These are phyloP conservation scores for Ecdyonurus torrentis DNA, from an alignment of 2,888 invertebrate species.

Conservation along the genomic window DNA sequence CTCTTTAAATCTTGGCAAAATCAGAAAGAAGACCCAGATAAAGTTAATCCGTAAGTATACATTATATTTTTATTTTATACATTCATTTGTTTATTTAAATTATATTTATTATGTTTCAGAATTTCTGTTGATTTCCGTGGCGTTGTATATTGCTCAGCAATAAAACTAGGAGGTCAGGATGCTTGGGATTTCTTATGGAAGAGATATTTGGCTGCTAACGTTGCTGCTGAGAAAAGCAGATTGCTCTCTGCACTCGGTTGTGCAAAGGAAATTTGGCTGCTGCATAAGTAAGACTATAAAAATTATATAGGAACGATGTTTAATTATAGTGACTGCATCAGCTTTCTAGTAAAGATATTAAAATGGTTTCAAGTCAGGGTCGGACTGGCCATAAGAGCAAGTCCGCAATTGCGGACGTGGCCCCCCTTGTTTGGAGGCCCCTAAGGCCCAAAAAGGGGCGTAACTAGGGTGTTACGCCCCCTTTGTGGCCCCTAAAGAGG, in stretches of 20 bases:
- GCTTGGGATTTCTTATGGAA: slow-evolving; percentile 86
- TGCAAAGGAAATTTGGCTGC: slow-evolving; percentile 62
- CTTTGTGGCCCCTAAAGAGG: no score
- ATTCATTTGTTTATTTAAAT: background rate
- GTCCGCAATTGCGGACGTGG: no score
- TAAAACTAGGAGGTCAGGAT: slow-evolving; percentile 59
- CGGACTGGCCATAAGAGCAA: no score
- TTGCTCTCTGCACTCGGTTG: slow-evolving; percentile 67
- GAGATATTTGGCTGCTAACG: slow-evolving; percentile 52
- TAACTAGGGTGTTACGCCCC: no score
- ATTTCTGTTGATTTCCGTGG: slow-evolving; percentile 45
- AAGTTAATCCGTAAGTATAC: slow-evolving; percentile 36
- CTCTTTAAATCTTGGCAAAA: slow-evolving; percentile 45
- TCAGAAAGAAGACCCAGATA: slow-evolving; percentile 31
- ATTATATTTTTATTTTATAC: background rate
- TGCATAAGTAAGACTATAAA: slow-evolving; percentile 34
- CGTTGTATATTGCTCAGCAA: slow-evolving; percentile 74
- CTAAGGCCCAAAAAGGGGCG: no score
- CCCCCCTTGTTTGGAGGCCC: no score
- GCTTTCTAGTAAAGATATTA: no score
- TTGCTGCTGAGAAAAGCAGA: slow-evolving; percentile 56
- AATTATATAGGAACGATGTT: background rate
- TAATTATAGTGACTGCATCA: no score
- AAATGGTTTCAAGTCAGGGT: no score
- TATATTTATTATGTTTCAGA: slow-evolving; percentile 22